Evolutionary conservation across 2,888 invertebrate genomes (phyloP), one percentile per base, ranked within the genome.

Genomic region (Anodontia alba): DNA sequence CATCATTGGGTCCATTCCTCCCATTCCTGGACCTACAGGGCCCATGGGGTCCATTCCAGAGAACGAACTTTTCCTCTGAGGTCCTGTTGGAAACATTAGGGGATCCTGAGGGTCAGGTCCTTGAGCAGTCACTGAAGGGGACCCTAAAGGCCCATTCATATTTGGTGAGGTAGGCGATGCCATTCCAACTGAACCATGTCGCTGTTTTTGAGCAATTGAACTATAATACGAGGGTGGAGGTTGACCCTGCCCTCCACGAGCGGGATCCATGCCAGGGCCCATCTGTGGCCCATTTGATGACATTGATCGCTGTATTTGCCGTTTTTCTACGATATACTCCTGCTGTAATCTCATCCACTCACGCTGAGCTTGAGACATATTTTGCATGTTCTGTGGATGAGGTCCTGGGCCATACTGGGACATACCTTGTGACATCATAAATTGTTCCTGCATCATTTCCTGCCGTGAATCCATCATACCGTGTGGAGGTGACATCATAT

Each of bases 301-400:
- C 90, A 85, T 89, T 66, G 78, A 83, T 51, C 91, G 90, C 77
- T 90, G 89, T 87, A 92, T 90, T 81, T 91, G 90, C 51, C 82
- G 87, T 80, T 93, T 92, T 68, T 92, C 91, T 29, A 87, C 83
- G 73, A 91, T 92, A 82, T 88, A 97, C 94, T 98, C 97, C 92
- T 97, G 97, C 92, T 98, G 98, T 88, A 98, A 95, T 94, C 98
- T 98, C 91, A 97, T 97, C 98, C 98, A 98, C 93, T 98, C 98
- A 94, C 97, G 96, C 94, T 97, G 97, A 7, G 96, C 96, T 86
- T 96, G 91, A 7, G 88, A 88, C 89, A 92, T 86, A 78, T 90
- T 91, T 71, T 92, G 92, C 91, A 91, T 92, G 86, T 92, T 92
- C 54, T 90, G 91, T 26, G 92, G 91, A 71, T 88, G 88, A 29